These are phyloP conservation scores for Sylvia atricapilla DNA, from an alignment of 2,113 vertebrate genomes.

Conservation along the genomic window DNA sequence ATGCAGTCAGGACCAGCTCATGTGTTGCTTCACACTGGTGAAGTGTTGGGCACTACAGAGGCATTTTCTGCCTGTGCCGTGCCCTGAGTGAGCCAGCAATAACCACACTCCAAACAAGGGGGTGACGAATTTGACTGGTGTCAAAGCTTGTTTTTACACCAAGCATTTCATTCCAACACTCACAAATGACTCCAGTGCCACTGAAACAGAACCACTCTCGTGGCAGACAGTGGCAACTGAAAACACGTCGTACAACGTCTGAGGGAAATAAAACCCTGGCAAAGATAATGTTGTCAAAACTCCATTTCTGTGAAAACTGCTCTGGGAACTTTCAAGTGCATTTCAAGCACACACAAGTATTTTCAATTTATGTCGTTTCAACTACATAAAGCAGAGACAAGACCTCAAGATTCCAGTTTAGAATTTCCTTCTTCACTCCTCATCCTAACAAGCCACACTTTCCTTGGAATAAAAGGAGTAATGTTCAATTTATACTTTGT, in stretches of 20 bases:
- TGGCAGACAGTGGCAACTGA: conserved; percentile 47
- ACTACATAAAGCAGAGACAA: conserved; percentile 29
- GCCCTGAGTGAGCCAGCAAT: not conserved
- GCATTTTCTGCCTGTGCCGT: not conserved
- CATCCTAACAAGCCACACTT: not conserved
- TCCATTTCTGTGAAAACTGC: not conserved
- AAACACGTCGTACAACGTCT: not conserved
- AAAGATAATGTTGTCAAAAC: not conserved
- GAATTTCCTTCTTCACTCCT: not conserved
- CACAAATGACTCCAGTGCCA: conserved; percentile 24
- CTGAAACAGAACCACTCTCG: conserved; percentile 16
- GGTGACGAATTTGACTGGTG: not conserved
- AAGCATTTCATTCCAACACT: conserved; percentile 34
- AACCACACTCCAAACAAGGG: not conserved
- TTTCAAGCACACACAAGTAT: not conserved
- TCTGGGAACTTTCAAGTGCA: conserved; percentile 34
- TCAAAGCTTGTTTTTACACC: not conserved
- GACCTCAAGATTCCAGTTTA: not conserved
- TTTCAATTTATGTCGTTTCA: conserved; percentile 32
- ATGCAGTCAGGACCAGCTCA: not conserved
- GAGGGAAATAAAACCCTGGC: conserved; percentile 13
- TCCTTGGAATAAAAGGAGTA: not conserved
- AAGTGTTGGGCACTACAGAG: not conserved
- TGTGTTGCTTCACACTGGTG: accelerated
- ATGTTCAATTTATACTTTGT: not conserved